These are phyloP conservation scores for Meghimatium bilineatum DNA, from an alignment of 2,888 invertebrate genomes.

Conservation along the genomic window DNA sequence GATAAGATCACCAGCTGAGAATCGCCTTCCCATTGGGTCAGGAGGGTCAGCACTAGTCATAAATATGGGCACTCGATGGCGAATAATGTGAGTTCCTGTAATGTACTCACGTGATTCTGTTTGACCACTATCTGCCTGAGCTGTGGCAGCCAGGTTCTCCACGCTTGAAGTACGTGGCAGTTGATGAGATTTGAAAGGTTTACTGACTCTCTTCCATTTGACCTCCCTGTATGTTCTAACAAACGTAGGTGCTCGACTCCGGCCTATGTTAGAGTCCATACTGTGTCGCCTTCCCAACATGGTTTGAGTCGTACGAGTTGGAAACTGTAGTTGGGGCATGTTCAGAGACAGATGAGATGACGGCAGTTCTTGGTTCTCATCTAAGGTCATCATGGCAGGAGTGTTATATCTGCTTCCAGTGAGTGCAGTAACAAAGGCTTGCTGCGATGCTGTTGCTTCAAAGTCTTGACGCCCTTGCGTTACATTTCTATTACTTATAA, in stretches of 20 bases:
- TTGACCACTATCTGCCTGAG: no score
- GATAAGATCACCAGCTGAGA: constrained; percentile 32
- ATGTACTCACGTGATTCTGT: constrained; percentile 14
- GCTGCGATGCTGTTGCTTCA: background rate
- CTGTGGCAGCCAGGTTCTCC: background rate
- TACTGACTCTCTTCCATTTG: constrained; percentile 34
- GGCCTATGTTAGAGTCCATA: constrained; percentile 35
- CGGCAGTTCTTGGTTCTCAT: constrained; percentile 7
- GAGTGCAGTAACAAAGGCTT: background rate
- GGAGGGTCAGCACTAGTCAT: background rate
- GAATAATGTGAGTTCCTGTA: constrained; percentile 33
- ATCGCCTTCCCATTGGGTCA: background rate
- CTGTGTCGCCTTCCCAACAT: constrained; percentile 17
- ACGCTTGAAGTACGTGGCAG: no score
- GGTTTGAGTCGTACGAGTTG: background rate
- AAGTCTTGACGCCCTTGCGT: background rate
- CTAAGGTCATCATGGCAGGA: background rate
- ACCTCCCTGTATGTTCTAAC: constrained; percentile 42
- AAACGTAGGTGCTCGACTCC: constrained; percentile 25
- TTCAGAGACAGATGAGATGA: background rate
- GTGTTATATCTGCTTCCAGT: background rate
- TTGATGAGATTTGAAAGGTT: background rate
- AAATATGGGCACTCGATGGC: constrained; percentile 32
- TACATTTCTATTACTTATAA: background rate
- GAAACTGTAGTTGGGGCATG: background rate